Percentiles rank a stretch among this genome's conserved stretches.
phyloP scores from a whole-genome alignment of 1,140 invertebrate genomes.

The Nebria ingens region DNA sequence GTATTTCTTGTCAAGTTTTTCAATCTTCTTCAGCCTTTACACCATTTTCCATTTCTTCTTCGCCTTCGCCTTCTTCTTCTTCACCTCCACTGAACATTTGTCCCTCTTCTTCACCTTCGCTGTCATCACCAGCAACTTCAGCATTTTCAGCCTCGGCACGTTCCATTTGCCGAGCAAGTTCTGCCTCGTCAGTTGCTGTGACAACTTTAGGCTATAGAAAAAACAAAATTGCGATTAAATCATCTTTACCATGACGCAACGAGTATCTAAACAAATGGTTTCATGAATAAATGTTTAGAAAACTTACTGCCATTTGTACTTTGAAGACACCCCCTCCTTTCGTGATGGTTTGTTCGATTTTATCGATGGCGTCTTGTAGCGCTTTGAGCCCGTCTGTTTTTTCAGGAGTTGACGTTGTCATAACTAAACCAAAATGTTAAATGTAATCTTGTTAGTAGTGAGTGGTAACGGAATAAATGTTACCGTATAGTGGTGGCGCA shows the following conservation, averaged over 20 bases:
- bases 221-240: conserved; percentile 14
- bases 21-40: conserved; percentile 15
- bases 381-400: conserved; percentile 85
- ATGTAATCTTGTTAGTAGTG: no score
- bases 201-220: conserved; percentile 85
- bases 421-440: conserved; percentile 58
- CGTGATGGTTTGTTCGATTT: conserved; percentile 76
- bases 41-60: conserved; percentile 41
- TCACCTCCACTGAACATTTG: conserved; percentile 37
- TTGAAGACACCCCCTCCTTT: conserved; percentile 85
- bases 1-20: no score
- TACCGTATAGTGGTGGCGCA: conserved; percentile 92
- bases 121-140: conserved; percentile 85
- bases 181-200: conserved; percentile 94
- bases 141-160: conserved; percentile 86
- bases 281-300: conserved; percentile 6
- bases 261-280: no score
- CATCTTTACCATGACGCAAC: conserved; percentile 6
- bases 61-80: conserved; percentile 75
- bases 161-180: conserved; percentile 88
- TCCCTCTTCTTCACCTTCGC: conserved; percentile 63
- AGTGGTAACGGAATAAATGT: no score
- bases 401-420: conserved; percentile 96
- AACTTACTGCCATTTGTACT: conserved; percentile 83
- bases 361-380: conserved; percentile 78